phyloP scores from a whole-genome alignment of 1,140 invertebrate species.

The Heliconius eleuchia region DNA sequence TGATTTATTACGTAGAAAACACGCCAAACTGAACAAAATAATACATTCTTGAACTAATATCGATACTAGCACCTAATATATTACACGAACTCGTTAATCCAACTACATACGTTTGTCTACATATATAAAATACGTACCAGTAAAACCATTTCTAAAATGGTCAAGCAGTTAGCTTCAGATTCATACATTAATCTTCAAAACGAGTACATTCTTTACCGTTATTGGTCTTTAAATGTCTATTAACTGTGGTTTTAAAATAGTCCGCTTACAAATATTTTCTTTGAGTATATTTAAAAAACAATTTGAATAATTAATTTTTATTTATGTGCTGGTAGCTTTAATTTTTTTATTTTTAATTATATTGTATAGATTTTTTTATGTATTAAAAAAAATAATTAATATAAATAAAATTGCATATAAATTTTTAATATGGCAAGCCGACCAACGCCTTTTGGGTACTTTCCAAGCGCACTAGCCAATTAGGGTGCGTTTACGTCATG shows the following conservation, averaged over 20 bases:
- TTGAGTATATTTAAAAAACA: background rate
- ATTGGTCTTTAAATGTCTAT: slow-evolving; percentile 15
- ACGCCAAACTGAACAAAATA: background rate
- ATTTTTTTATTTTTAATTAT: background rate
- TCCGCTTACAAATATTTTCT: background rate
- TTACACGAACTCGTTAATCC: background rate
- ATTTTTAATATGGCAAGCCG: background rate
- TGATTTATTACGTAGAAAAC: too few species aligned
- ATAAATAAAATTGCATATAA: background rate
- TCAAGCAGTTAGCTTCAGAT: slow-evolving; percentile 12
- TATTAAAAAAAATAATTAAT: too few species aligned
- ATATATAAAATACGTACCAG: background rate
- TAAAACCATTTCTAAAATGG: background rate
- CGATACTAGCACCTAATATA: background rate
- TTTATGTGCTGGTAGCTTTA: too few species aligned
- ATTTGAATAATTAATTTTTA: background rate
- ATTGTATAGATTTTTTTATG: background rate
- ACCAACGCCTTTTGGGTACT: background rate
- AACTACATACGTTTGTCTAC: background rate
- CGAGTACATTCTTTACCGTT: background rate
- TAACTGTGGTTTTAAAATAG: background rate
- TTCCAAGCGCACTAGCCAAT: background rate
- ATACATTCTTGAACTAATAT: background rate
- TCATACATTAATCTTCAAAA: slow-evolving; percentile 12
- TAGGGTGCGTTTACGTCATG: background rate